Base-by-base conservation (phyloP, 2,113 vertebrate genomes). In the Corythornis cristatus region DNA sequence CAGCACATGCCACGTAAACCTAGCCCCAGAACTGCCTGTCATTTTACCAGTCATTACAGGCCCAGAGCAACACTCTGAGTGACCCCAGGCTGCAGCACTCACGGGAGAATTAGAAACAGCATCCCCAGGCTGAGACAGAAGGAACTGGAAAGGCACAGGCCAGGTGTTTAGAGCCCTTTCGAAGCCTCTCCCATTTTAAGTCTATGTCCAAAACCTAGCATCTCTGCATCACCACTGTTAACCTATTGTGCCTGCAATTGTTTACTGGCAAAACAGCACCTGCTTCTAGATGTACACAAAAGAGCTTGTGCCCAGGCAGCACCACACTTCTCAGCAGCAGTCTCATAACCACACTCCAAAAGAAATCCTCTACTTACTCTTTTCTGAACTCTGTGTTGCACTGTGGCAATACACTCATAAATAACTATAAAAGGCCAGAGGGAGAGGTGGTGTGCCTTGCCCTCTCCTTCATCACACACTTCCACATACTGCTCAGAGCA, bases 41-140 rank as follows among this genome's bases (percentile, higher is more conserved):
- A 64, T 86, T 93, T 78, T 57, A 26, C 82, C 74, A 86, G 64
- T 56, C 83, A 60, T 83, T 91, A 90, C 18, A 83, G 51, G 2
- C 46, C 51, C 35, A n/a, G 22, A 67, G 60, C 33, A 66, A 18
- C 0, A 2, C 18, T 57, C 31, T 67, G 17, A 0, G 46, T 10
- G 7, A 91, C 62, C 71, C 54, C n/a, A 68, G 54, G 45, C 33
- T 71, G 48, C 5, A 20, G 35, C 57, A 33, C 54, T 40, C 71
- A 8, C 12, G 10, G 65, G 18, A 11, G 19, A 83, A 62, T 74
- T 51, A 71, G 50, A 78, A 81, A 45, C 12, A 22, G 17, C 40
- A 12, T 17, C 40, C 71, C 42, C 18, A 20, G 58, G 29, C 35
- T 2, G 15, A 64, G 54, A 50, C 8, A 2, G 28, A 83, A 40